Conservation (phyloP, 2,888 invertebrate species). For the Bimastos eiseni region DNA sequence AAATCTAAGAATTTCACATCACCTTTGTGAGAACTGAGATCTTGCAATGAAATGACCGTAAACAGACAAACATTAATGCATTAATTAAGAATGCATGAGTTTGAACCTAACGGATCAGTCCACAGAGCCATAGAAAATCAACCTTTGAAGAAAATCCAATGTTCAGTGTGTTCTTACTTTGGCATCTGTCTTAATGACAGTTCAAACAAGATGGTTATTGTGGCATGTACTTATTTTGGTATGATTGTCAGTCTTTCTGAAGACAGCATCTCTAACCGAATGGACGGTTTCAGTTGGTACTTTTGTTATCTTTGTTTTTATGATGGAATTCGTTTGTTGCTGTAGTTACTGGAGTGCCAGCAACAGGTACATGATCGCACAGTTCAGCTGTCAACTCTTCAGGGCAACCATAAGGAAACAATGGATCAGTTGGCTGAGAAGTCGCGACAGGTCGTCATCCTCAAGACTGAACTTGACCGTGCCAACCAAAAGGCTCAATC, state of each 20-base stretch:
- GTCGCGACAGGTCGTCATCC: constrained; percentile 53
- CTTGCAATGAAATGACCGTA: background rate
- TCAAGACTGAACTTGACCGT: constrained; percentile 55
- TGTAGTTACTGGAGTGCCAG: constrained; percentile 55
- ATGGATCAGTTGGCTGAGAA: constrained; percentile 58
- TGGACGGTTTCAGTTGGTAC: background rate
- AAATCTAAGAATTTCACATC: background rate
- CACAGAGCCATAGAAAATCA: background rate
- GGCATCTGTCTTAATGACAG: no score
- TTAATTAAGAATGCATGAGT: no score
- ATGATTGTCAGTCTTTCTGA: constrained; percentile 2
- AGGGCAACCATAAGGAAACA: constrained; percentile 60
- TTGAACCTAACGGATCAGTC: background rate
- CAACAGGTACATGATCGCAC: constrained; percentile 53
- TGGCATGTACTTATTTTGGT: background rate
- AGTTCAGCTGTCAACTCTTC: constrained; percentile 54
- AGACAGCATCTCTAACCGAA: background rate
- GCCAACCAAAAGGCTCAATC: constrained; percentile 56
- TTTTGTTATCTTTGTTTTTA: background rate
- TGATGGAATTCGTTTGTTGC: constrained; percentile 8
- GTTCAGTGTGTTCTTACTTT: background rate
- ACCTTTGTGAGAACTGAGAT: background rate
- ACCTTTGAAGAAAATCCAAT: background rate
- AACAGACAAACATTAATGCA: background rate
- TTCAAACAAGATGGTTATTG: background rate